Percentiles rank a stretch among this genome's conserved stretches.
phyloP scores from a whole-genome alignment of 2,888 invertebrate genomes.

The Lepidochrysops patricia region DNA sequence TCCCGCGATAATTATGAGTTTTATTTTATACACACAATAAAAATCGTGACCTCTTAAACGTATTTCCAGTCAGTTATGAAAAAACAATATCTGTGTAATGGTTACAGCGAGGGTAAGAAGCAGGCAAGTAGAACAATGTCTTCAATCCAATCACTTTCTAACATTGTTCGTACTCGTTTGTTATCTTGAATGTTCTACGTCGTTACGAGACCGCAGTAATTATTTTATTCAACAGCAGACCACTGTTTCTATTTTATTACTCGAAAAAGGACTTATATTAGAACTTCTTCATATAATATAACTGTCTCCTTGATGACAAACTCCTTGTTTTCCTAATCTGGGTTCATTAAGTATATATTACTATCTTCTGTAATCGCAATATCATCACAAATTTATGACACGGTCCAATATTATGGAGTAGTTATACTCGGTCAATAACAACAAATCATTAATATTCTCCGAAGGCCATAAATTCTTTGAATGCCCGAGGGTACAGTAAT shows the following conservation, averaged over 20 bases:
- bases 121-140: background rate
- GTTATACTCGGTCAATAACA: background rate
- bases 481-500: constrained; percentile 7
- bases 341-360: background rate
- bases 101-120: background rate
- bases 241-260: background rate
- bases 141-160: background rate
- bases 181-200: background rate
- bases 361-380: background rate
- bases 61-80: background rate
- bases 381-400: background rate
- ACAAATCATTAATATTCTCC: constrained; percentile 10
- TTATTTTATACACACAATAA: background rate
- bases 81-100: background rate
- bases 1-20: constrained; percentile 9
- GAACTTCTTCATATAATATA: background rate
- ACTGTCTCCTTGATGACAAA: no score
- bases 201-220: background rate
- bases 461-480: constrained; percentile 10
- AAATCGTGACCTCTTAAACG: no score
- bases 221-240: background rate
- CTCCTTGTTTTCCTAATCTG: background rate
- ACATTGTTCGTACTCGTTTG: background rate
- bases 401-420: background rate
- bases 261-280: background rate